phyloP scores from a whole-genome alignment of 2,113 vertebrate genomes.

The Hydrochoerus hydrochaeris region DNA sequence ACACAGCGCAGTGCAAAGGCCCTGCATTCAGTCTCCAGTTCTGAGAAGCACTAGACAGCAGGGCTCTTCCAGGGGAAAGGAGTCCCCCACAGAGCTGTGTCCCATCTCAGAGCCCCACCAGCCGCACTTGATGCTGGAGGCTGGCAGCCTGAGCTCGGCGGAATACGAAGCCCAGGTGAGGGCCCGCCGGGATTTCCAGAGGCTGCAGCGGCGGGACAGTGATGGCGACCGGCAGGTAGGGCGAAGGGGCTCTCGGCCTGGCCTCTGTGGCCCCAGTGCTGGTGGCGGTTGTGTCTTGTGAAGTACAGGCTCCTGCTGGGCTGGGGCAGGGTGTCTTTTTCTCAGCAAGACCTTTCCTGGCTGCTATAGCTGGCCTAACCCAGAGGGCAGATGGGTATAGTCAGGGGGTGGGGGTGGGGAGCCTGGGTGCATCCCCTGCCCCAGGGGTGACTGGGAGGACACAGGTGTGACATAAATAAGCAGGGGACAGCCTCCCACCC shows the following conservation, averaged over 20 bases:
- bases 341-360: neutral
- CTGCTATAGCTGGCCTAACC: neutral
- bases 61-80: neutral
- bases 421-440: fast-evolving
- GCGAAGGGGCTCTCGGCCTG: neutral
- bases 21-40: neutral
- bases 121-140: slow-evolving; percentile 93
- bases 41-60: neutral
- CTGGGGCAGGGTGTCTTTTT: neutral
- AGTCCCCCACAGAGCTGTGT: neutral
- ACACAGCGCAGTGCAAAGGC: neutral
- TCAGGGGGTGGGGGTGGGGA: neutral
- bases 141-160: slow-evolving; percentile 90
- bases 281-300: neutral
- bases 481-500: neutral
- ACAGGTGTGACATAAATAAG: neutral
- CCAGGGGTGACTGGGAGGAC: neutral
- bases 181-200: slow-evolving; percentile 92
- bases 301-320: neutral
- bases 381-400: neutral
- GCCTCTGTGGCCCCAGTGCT: neutral
- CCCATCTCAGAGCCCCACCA: slow-evolving; percentile 91
- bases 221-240: slow-evolving; percentile 92
- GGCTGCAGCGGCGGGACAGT: slow-evolving; percentile 89
- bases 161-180: slow-evolving; percentile 92